A percentile compares a stretch with the other conserved stretches of the same genome.
These are phyloP conservation scores for Cephus nigrinus DNA, from an alignment of 2,888 invertebrate genomes.

Conservation along the genomic window DNA sequence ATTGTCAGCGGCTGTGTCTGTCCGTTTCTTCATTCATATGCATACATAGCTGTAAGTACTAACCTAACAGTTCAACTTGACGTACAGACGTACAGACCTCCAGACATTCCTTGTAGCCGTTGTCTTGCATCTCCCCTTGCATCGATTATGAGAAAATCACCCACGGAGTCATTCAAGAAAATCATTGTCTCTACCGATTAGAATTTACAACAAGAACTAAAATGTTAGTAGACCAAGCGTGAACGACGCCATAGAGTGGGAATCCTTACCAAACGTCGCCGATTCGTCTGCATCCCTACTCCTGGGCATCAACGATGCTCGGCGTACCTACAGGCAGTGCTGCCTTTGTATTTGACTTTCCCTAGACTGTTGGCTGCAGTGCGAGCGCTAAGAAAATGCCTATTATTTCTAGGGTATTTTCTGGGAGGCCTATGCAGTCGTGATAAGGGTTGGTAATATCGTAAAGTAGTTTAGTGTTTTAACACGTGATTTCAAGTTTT, in stretches of 20 bases:
- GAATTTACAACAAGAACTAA: background rate
- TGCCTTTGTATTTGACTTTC: background rate
- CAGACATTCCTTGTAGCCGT: background rate
- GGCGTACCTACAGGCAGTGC: background rate
- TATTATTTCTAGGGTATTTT: background rate
- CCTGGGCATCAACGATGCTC: background rate
- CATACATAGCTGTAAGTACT: background rate
- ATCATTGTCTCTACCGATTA: background rate
- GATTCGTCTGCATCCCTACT: background rate
- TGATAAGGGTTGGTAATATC: background rate
- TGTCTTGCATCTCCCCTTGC: slow-evolving; percentile 18
- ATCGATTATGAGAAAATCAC: slow-evolving; percentile 30
- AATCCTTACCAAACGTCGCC: background rate
- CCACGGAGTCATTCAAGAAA: slow-evolving; percentile 2
- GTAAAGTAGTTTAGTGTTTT: background rate
- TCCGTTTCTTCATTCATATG: slow-evolving; percentile 25
- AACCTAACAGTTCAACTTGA: background rate
- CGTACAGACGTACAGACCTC: background rate
- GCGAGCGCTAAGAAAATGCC: background rate
- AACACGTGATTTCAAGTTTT: background rate
- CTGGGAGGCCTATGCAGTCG: background rate
- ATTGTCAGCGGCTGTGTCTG: slow-evolving; percentile 50
- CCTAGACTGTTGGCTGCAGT: background rate
- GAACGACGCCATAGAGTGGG: background rate
- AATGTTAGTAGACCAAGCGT: background rate